Percentiles rank a stretch among this genome's conserved stretches.
phyloP scores from a whole-genome alignment of 2,797 vertebrate genomes.

The Onychomys leucogaster region DNA sequence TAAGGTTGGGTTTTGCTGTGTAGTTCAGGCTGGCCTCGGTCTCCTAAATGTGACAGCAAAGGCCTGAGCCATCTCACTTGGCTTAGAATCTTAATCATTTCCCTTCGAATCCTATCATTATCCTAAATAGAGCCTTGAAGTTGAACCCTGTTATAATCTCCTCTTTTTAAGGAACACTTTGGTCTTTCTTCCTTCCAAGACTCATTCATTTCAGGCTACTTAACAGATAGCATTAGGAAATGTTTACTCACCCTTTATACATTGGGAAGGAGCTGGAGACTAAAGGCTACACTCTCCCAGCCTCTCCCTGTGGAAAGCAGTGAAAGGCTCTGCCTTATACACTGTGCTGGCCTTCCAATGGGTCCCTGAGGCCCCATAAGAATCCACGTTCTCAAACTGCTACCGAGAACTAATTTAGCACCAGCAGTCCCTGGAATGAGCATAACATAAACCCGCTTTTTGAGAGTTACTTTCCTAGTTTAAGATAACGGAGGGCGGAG shows the following conservation, averaged over 20 bases:
- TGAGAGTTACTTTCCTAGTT: not conserved
- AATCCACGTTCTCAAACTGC: conserved; percentile 32
- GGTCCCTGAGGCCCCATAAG: rapidly evolving
- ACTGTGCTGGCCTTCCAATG: not conserved
- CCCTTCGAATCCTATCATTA: not conserved
- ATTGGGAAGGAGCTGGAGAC: not conserved
- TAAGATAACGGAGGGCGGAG: not conserved
- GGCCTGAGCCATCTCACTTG: not conserved
- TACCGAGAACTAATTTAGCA: not conserved
- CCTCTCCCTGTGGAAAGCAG: not conserved
- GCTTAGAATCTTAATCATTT: not conserved
- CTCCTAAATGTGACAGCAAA: not conserved
- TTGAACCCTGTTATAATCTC: not conserved
- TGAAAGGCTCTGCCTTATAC: not conserved
- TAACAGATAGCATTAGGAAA: not conserved
- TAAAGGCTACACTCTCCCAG: not conserved
- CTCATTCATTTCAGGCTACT: not conserved
- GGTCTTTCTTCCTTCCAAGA: not conserved
- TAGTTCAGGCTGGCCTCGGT: not conserved
- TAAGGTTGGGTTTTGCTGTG: not conserved
- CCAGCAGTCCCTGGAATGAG: not conserved
- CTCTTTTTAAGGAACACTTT: not conserved
- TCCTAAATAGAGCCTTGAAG: not conserved
- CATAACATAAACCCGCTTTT: not conserved
- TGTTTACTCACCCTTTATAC: not conserved